Base-by-base conservation (phyloP, 2,113 vertebrate genomes). In the Oryctolagus cuniculus region DNA sequence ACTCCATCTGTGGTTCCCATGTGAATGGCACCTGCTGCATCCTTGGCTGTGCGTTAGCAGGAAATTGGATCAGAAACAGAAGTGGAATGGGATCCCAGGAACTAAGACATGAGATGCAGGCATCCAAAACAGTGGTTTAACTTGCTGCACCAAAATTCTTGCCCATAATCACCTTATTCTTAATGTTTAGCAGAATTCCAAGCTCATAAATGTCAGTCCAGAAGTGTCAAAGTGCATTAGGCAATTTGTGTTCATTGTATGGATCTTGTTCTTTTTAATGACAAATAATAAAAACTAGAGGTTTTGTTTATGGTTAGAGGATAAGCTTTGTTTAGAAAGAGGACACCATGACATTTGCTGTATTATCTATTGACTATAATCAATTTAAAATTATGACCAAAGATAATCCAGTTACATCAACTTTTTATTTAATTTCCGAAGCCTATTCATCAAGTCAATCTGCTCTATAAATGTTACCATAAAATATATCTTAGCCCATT, bases 381-480 rank as follows among this genome's bases (percentile, higher is more conserved):
- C 9, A 85, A 72, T 85, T 93, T 29, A 94, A 94, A 88, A 86
- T 87, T 70, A 49, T 55, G 24, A 31, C 49, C 63, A 84, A 81
- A 78, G 7, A 69, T 51, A 95, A 87, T 95, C 9, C 6, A 63
- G 15, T 92, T 85, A 27, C 36, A 93, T 19, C 24, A 73, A 44
- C 25, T 88, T 80, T 86, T 69, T 92, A 74, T 96, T 15, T 74
- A 85, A 85, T 92, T 92, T 85, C 81, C 31, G 38, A 58, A 94
- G n/a, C 80, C 27, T 83, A 12, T 67, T 79, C 15, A 55, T 75
- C 5, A 91, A 92, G 38, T 74, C 31, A 81, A 0, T 85, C 25
- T 90, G 10, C 67, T 94, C 16, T 79, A 5, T 73, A 95, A 89
- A 61, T 49, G 4, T 90, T 85, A 70, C 58, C 3, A 38, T 51